Conservation (phyloP, 2,797 vertebrate genomes). For the Tarsius wallacei region DNA sequence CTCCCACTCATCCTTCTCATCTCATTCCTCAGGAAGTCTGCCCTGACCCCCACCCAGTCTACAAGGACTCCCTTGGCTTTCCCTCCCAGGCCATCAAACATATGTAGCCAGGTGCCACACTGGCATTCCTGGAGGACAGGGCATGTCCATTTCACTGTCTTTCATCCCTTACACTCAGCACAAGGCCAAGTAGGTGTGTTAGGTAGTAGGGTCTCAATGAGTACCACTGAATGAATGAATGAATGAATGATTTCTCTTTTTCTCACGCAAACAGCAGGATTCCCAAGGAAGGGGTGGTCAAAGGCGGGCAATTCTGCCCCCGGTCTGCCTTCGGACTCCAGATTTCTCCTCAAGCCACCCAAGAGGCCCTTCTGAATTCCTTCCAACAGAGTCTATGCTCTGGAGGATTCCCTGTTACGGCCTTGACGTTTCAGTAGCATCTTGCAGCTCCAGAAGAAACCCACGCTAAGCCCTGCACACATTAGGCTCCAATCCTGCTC, state of each 20-base stretch:
- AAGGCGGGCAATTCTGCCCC: not conserved
- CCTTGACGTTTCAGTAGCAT: not conserved
- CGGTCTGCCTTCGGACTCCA: not conserved
- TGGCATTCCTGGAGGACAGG: not conserved
- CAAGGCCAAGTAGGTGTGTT: fast-evolving
- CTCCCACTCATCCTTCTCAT: not conserved
- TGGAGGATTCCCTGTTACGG: not conserved
- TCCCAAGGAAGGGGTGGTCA: not conserved
- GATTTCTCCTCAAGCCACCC: not conserved
- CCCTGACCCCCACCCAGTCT: not conserved
- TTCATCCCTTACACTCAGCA: not conserved
- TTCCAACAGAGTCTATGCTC: not conserved
- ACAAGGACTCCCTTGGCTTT: not conserved
- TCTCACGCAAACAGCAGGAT: not conserved
- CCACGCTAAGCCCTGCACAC: not conserved
- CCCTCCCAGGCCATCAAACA: not conserved
- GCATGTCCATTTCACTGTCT: not conserved
- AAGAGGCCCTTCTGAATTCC: not conserved
- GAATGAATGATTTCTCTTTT: not conserved
- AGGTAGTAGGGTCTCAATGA: not conserved
- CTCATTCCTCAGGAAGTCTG: not conserved
- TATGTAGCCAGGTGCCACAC: not conserved
- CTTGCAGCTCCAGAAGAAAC: not conserved
- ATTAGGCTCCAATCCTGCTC: not conserved
- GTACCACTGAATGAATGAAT: not conserved